Percentiles rank a stretch among this genome's conserved stretches.
These are phyloP conservation scores for Oryzias sinensis DNA, from an alignment of 2,797 vertebrate species.

Conservation along the genomic window DNA sequence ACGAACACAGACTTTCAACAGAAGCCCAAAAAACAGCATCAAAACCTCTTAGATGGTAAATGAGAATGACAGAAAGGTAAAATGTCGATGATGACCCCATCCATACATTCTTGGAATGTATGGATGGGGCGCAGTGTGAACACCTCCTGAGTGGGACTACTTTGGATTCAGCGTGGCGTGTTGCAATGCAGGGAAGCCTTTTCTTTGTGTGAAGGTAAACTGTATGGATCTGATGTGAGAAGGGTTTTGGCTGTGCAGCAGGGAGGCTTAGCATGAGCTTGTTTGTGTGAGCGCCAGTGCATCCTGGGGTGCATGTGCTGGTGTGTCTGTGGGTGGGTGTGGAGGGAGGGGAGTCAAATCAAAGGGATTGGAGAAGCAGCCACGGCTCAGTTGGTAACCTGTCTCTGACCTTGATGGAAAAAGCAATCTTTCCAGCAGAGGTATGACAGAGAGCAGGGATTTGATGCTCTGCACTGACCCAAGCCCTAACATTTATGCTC, in stretches of 20 bases:
- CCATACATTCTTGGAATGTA: too few species aligned
- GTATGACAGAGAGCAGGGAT: constrained; percentile 57
- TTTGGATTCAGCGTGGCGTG: constrained; percentile 41
- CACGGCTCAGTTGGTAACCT: constrained; percentile 63
- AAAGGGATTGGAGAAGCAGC: constrained; percentile 54
- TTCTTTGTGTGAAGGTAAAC: constrained; percentile 56
- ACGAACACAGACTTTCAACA: constrained; percentile 39
- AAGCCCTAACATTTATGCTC: constrained; percentile 45
- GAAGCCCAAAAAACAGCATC: constrained; percentile 25
- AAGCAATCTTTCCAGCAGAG: constrained; percentile 69
- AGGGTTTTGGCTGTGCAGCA: constrained; percentile 51
- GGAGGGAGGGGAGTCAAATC: constrained; percentile 38
- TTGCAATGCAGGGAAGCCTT: constrained; percentile 51
- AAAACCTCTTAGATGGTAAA: constrained; percentile 15
- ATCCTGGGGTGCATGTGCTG: constrained; percentile 1
- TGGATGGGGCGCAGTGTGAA: constrained; percentile 31
- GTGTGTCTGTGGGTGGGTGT: constrained; percentile 12
- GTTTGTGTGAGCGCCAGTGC: constrained; percentile 24
- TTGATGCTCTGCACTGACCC: constrained; percentile 50
- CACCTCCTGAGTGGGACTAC: constrained; percentile 35
- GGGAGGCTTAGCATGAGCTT: constrained; percentile 38
- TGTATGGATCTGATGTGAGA: constrained; percentile 69
- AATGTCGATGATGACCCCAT: not conserved
- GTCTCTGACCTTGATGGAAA: constrained; percentile 74
- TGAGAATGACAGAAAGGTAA: constrained; percentile 30